phyloP scores from a whole-genome alignment of 2,888 invertebrate species.

The Heliconius ethilla region DNA sequence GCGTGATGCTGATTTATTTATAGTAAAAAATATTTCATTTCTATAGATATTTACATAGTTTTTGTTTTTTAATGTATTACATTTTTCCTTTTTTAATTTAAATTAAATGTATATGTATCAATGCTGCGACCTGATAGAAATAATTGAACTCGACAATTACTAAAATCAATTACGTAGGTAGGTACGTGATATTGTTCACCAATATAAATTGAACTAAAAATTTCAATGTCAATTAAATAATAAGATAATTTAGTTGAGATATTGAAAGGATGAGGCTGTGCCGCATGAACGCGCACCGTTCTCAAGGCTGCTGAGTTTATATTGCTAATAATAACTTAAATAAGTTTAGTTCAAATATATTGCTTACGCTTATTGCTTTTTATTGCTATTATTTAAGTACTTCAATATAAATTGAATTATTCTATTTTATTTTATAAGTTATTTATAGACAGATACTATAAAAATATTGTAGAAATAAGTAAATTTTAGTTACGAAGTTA shows the following conservation, averaged over 20 bases:
- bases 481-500: neutral
- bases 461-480: neutral
- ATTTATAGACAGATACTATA: no score
- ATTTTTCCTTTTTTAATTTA: neutral
- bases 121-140: neutral
- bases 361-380: neutral
- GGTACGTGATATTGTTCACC: slow-evolving; percentile 43
- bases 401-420: neutral
- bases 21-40: neutral
- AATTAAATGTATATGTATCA: neutral
- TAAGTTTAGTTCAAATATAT: slow-evolving; percentile 7
- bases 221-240: slow-evolving; percentile 46
- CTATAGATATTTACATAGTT: neutral
- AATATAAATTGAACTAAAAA: slow-evolving; percentile 27
- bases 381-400: neutral
- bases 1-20: no score
- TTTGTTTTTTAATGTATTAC: neutral
- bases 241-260: slow-evolving; percentile 46
- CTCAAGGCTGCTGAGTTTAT: slow-evolving; percentile 39
- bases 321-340: slow-evolving; percentile 19
- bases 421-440: no score
- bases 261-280: slow-evolving; percentile 51
- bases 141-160: slow-evolving; percentile 1
- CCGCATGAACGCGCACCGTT: slow-evolving; percentile 42
- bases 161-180: neutral